Evolutionary conservation across 2,888 invertebrate species (phyloP).

Genomic region (Lysandra bellargus): DNA sequence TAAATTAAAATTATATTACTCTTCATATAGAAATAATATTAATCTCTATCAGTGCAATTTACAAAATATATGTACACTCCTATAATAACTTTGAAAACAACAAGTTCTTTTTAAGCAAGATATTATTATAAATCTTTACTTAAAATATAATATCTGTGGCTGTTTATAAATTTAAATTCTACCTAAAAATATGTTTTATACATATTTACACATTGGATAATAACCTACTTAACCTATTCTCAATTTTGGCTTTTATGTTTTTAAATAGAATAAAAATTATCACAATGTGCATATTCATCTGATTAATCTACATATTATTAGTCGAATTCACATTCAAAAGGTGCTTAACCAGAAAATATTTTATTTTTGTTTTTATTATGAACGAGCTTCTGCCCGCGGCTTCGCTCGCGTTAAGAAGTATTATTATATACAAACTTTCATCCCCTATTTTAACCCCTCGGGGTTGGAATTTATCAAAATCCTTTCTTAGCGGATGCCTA

Average conservation of each 20-base stretch:
- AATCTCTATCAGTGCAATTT: neutral
- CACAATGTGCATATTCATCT: neutral
- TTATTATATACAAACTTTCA: no score
- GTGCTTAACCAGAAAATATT: neutral
- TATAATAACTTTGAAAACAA: conserved; percentile 16
- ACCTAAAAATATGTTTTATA: neutral
- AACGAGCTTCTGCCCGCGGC: neutral
- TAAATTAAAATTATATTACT: conserved; percentile 3
- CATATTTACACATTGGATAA: neutral
- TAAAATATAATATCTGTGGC: neutral
- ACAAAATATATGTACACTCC: neutral
- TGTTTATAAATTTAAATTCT: neutral
- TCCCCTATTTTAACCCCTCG: no score
- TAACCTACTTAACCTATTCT: neutral
- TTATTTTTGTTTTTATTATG: neutral
- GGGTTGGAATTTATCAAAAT: no score
- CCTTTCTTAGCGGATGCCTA: no score
- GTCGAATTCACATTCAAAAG: neutral
- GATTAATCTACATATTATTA: neutral
- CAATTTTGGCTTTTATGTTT: neutral
- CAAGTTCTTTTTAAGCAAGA: neutral
- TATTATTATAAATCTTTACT: neutral
- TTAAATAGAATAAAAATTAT: conserved; percentile 6
- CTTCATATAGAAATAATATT: neutral
- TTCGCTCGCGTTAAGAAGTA: no score